phyloP scores from a whole-genome alignment of 2,113 vertebrate species.

The Perca flavescens region DNA sequence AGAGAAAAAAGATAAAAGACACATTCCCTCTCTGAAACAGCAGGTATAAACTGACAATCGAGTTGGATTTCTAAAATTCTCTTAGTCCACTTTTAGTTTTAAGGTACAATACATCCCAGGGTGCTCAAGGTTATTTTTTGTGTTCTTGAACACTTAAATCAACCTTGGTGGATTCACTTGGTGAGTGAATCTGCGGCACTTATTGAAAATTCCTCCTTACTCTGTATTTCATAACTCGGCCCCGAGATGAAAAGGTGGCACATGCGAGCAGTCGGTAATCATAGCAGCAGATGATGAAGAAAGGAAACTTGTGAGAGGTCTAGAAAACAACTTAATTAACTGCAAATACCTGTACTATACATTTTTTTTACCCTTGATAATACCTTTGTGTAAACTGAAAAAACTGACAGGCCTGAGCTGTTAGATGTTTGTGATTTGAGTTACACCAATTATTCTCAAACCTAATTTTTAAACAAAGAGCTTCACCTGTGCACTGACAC shows the following conservation, averaged over 20 bases:
- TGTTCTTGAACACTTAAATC: not conserved
- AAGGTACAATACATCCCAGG: not conserved
- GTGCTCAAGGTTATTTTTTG: not conserved
- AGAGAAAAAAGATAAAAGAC: not conserved
- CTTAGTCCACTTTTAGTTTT: not conserved
- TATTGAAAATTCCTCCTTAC: not conserved
- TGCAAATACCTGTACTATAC: too few relatives aligned
- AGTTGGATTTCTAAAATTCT: not conserved
- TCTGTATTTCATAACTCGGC: slow-evolving; percentile 12
- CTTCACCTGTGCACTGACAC: too few relatives aligned
- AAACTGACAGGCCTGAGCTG: too few relatives aligned
- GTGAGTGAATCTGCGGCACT: not conserved
- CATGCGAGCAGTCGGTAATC: slow-evolving; percentile 3
- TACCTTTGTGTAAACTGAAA: too few relatives aligned
- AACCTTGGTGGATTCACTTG: not conserved
- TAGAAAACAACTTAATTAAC: not conserved
- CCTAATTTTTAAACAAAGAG: too few relatives aligned
- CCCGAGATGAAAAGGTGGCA: slow-evolving; percentile 31
- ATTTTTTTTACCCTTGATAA: too few relatives aligned
- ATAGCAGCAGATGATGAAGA: not conserved
- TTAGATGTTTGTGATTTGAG: too few relatives aligned
- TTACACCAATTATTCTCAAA: too few relatives aligned
- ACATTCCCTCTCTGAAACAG: not conserved
- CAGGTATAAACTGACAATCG: not conserved
- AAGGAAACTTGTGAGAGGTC: not conserved